Base-by-base conservation (phyloP, 2,888 invertebrate species). In the Bellardia pandia region DNA sequence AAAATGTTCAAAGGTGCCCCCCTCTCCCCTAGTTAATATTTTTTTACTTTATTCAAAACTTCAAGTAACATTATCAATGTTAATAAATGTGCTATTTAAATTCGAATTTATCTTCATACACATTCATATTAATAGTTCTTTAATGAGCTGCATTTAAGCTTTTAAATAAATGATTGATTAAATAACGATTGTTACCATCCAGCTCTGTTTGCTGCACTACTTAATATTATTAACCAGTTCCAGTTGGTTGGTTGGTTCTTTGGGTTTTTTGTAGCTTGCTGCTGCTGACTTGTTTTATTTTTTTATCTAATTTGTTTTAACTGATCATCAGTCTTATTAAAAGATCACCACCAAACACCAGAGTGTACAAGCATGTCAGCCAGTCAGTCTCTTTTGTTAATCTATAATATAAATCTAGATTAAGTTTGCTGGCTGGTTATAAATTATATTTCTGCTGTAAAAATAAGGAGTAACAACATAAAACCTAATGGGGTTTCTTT, bases 381-480 rank as follows among this genome's bases (percentile, higher is more conserved):
- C 64, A 71, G 84, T 58, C 84, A 51, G 40, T 66, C 42, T 75
- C 51, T 68, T 77, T 82, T 69, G 51, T 77, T 87, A 85, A 87
- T 87, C 87, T 81, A 58, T 69, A 81, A 74, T 75, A 87, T 87
- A 87, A 87, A 87, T 87, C 85, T 87, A 81, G 87, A 87, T 87
- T 87, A 87, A 85, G 71, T 74, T 74, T 87, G 72, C 62, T 86
- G 68, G 40, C 66, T 75, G 85, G 51, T 81, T 78, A 87, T 85
- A 85, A 85, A 78, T 85, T 78, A 86, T 77, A 45, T 45, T 45
- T 78, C 53, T 74, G 66, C 66, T 64, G 42, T 64, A 77, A 79
- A 74, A 62, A 48, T 16, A 58, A 87, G 72, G 53, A 75, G 80
- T 72, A 68, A 30, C 77, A 80, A 42, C 53, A 23, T 45, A 66